Percentiles rank a stretch among this genome's conserved stretches.
Evolutionary conservation across 2,113 vertebrate species (phyloP).

Genomic region (Machaerirhynchus nigripectus): DNA sequence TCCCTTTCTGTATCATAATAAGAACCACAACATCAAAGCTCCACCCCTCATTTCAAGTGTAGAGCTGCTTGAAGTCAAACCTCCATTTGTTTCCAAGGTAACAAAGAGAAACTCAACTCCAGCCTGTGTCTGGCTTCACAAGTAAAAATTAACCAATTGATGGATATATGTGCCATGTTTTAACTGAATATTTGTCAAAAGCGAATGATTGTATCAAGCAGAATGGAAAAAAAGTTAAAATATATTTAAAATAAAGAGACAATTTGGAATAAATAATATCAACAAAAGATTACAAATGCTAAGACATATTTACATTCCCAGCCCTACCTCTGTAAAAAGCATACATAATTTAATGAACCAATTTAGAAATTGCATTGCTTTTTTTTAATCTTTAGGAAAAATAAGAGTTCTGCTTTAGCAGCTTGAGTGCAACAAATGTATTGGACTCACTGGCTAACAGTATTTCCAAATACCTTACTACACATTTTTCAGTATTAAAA

Average conservation of each 20-base stretch:
- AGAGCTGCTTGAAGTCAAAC: slow-evolving; percentile 1
- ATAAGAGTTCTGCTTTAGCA: background rate
- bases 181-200: background rate
- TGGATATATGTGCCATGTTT: background rate
- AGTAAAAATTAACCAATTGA: background rate
- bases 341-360: background rate
- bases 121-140: background rate
- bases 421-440: background rate
- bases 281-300: background rate
- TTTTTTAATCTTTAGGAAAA: background rate
- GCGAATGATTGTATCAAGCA: background rate
- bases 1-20: background rate
- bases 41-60: background rate
- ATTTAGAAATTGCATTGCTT: background rate
- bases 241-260: background rate
- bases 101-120: slow-evolving; percentile 9
- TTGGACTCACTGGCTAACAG: background rate
- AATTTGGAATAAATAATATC: background rate
- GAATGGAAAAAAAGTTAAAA: background rate
- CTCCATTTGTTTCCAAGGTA: slow-evolving; percentile 60
- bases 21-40: background rate
- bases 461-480: background rate
- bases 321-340: background rate
- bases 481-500: background rate
- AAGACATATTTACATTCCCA: background rate